phyloP scores from a whole-genome alignment of 2,113 vertebrate genomes.

The Sinocyclocheilus rhinocerous region DNA sequence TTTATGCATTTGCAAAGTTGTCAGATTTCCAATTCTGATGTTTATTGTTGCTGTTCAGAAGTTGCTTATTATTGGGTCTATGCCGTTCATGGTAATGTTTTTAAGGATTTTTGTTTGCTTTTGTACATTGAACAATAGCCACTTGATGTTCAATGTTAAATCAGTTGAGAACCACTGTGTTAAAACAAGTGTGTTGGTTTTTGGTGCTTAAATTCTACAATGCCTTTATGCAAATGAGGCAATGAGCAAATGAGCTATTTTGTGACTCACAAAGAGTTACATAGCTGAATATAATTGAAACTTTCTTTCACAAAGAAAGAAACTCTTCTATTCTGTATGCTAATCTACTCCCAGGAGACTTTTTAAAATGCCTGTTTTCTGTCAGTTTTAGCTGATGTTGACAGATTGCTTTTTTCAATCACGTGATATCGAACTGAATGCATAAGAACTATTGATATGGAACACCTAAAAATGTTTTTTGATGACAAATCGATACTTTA shows the following conservation, averaged over 20 bases:
- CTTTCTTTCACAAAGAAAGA: background rate
- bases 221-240: background rate
- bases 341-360: background rate
- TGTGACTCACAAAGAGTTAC: background rate
- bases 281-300: background rate
- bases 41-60: background rate
- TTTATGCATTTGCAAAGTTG: background rate
- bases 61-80: background rate
- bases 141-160: slow-evolving; percentile 1
- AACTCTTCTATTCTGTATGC: background rate
- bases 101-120: background rate
- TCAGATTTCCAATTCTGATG: background rate
- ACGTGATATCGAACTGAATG: background rate
- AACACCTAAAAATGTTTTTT: background rate
- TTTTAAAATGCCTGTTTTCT: background rate
- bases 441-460: background rate
- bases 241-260: background rate
- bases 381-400: background rate
- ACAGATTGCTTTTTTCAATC: background rate
- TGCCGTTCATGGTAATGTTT: background rate
- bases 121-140: background rate
- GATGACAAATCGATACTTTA: background rate
- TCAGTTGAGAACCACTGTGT: background rate
- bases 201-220: background rate
- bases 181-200: slow-evolving; percentile 13